These are phyloP conservation scores for Crossaster papposus DNA, from an alignment of 53 echinoderm and acorn worm genomes.

Conservation along the genomic window DNA sequence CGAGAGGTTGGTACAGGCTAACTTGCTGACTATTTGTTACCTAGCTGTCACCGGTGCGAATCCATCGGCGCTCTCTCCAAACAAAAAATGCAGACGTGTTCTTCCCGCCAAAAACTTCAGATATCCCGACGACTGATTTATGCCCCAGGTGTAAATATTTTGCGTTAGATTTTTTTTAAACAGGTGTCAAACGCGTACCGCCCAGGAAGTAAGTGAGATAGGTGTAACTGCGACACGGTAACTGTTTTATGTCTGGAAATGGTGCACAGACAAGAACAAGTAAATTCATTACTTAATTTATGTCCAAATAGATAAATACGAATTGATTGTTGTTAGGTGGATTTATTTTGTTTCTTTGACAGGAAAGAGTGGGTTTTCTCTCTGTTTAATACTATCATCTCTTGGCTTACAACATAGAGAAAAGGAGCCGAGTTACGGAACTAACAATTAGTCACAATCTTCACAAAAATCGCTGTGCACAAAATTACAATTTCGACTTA, in stretches of 20 bases:
- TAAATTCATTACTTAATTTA: conserved; percentile 16
- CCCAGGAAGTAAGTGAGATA: conserved; percentile 53
- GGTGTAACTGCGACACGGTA: neutral
- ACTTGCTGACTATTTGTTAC: neutral
- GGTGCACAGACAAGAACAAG: neutral
- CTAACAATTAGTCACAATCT: too few relatives aligned
- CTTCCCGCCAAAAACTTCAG: conserved; percentile 41
- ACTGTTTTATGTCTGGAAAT: conserved; percentile 30
- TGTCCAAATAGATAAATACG: neutral
- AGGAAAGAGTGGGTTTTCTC: too few relatives aligned
- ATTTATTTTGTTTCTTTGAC: neutral
- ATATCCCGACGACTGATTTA: conserved; percentile 61
- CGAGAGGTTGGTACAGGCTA: neutral
- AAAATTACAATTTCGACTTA: too few relatives aligned
- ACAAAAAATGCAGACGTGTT: conserved; percentile 21
- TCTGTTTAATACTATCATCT: too few relatives aligned
- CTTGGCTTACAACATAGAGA: too few relatives aligned
- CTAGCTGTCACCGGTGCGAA: conserved; percentile 9
- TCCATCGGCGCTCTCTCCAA: neutral
- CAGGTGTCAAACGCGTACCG: conserved; percentile 60
- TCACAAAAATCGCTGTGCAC: too few relatives aligned
- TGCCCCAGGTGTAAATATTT: conserved; percentile 61
- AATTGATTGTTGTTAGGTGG: neutral
- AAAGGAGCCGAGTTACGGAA: too few relatives aligned
- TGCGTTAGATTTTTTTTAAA: conserved; percentile 37